Evolutionary conservation across 2,113 vertebrate genomes (phyloP).

Genomic region (Channa argus): DNA sequence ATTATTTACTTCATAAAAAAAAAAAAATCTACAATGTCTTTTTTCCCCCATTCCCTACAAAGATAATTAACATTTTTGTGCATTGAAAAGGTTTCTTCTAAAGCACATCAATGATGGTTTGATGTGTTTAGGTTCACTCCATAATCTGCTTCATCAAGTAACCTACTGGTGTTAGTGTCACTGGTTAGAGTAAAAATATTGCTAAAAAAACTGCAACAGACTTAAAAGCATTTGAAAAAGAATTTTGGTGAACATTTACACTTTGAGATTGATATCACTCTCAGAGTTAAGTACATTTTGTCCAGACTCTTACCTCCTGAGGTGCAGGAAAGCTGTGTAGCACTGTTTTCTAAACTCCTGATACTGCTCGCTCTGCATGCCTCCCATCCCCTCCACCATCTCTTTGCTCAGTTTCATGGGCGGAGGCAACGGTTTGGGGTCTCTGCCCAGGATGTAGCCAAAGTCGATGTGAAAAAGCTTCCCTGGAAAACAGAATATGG

Average conservation of each 20-base stretch:
- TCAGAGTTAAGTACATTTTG: too few species aligned
- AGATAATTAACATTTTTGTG: not conserved
- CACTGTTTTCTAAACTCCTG: slow-evolving; percentile 99
- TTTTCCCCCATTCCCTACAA: too few species aligned
- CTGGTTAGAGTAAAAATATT: too few species aligned
- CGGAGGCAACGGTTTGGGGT: slow-evolving; percentile 96
- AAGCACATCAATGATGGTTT: too few species aligned
- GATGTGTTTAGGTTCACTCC: too few species aligned
- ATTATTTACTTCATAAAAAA: not conserved
- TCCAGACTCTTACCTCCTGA: slow-evolving; percentile 81
- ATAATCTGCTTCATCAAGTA: too few species aligned
- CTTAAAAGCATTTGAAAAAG: too few species aligned
- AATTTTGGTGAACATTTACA: not conserved
- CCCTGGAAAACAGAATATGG: slow-evolving; percentile 77
- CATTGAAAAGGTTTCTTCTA: too few species aligned
- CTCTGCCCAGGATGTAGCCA: slow-evolving; percentile 97
- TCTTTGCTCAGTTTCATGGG: slow-evolving; percentile 99
- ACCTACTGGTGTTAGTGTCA: too few species aligned
- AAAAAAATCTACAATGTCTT: too few species aligned
- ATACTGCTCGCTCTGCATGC: slow-evolving; percentile 98
- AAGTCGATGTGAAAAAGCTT: slow-evolving; percentile 99
- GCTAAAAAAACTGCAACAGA: too few species aligned
- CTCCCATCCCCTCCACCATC: slow-evolving; percentile 99
- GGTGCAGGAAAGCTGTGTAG: slow-evolving; percentile 97
- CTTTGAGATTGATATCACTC: not conserved